Evolutionary conservation across 2,113 vertebrate species (phyloP).

Genomic region (Sarotherodon lohbergeri): DNA sequence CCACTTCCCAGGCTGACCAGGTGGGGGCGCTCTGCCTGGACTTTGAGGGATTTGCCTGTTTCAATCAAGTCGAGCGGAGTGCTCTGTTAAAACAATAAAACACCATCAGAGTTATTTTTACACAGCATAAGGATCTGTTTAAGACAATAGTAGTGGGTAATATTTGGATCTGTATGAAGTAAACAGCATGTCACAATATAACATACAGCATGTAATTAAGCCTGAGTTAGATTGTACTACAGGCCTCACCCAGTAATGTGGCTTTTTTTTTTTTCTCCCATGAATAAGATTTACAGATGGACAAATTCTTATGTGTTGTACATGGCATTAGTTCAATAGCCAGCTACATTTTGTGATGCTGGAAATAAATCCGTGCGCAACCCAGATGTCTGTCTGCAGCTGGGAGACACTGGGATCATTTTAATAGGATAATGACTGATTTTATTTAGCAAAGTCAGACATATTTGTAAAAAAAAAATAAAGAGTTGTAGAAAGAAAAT

Average conservation of each 20-base stretch:
- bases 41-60: conserved; percentile 87
- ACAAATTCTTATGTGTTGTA: not conserved
- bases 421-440: not conserved
- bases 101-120: not conserved
- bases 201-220: not conserved
- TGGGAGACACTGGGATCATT: not conserved
- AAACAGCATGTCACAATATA: not conserved
- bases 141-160: not conserved
- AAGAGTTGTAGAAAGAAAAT: not conserved
- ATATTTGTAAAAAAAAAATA: not conserved
- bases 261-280: not conserved
- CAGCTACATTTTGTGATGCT: not conserved
- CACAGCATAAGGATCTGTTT: not conserved
- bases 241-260: not conserved
- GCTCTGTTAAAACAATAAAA: conserved; percentile 66
- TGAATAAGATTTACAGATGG: not conserved
- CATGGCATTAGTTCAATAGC: not conserved
- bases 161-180: not conserved
- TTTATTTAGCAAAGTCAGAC: not conserved
- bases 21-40: conserved; percentile 91
- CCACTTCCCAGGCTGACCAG: conserved; percentile 96
- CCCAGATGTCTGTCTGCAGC: not conserved
- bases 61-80: conserved; percentile 89
- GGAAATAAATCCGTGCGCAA: not conserved
- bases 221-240: not conserved